Evolutionary conservation across 2,888 invertebrate species (phyloP).

Genomic region (Cataglyphis rosenhaueri): DNA sequence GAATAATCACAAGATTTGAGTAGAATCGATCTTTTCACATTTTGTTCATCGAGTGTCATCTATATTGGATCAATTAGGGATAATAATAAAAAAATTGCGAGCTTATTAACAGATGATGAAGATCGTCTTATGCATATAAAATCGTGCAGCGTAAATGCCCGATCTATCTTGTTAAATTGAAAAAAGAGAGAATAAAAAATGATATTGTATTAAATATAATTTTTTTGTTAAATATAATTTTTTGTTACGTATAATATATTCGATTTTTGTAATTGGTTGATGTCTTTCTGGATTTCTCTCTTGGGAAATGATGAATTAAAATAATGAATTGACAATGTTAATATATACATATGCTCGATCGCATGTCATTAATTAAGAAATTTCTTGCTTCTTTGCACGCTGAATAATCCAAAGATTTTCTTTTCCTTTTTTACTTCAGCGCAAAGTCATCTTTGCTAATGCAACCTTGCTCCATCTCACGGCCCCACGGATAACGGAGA

Average conservation of each 20-base stretch:
- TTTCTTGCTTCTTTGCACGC: not conserved
- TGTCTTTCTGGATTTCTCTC: not conserved
- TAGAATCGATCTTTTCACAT: not conserved
- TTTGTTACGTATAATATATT: not conserved
- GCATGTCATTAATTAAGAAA: not conserved
- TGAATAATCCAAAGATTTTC: not conserved
- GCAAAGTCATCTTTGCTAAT: slow-evolving; percentile 22
- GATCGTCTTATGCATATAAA: not conserved
- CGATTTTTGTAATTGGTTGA: not conserved
- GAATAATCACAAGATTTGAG: not conserved
- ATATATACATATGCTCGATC: not conserved
- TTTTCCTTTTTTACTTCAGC: not conserved
- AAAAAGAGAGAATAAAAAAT: slow-evolving; percentile 15
- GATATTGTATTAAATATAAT: not conserved
- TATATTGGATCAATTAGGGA: slow-evolving; percentile 26
- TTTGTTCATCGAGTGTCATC: not conserved
- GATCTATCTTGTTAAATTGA: not conserved
- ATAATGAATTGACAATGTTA: not conserved
- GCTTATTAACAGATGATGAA: slow-evolving; percentile 40
- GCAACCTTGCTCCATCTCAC: slow-evolving; percentile 16
- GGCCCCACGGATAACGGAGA: slow-evolving; percentile 5
- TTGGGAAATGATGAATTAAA: not conserved
- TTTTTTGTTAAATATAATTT: not conserved
- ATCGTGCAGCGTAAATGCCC: not conserved
- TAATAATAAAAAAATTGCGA: slow-evolving; percentile 43